These are phyloP conservation scores for Montipora capricornis DNA, from an alignment of 64 coral and sea anemone genomes.

Conservation along the genomic window DNA sequence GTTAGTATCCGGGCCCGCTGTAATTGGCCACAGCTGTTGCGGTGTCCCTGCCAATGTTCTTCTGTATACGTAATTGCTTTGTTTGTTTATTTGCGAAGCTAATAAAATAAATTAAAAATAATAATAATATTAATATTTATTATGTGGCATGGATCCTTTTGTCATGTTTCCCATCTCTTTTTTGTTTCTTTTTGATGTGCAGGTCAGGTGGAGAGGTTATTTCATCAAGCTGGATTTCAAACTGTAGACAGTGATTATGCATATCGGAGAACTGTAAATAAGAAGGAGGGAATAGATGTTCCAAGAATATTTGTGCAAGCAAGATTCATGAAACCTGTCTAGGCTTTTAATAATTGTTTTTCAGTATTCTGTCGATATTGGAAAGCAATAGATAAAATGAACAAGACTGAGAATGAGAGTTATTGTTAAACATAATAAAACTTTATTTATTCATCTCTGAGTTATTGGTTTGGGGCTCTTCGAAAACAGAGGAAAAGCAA, in stretches of 20 bases:
- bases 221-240: slow-evolving; percentile 80
- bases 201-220: slow-evolving; percentile 67
- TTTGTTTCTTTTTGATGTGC: slow-evolving; percentile 22
- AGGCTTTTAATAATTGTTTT: not conserved
- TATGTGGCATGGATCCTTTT: not conserved
- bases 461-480: too few species aligned
- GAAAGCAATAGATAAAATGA: not conserved
- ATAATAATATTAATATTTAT: too few species aligned
- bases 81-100: too few species aligned
- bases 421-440: too few species aligned
- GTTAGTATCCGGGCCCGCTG: too few species aligned
- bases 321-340: slow-evolving; percentile 85
- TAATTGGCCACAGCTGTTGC: too few species aligned
- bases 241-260: slow-evolving; percentile 83
- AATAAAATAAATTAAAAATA: too few species aligned
- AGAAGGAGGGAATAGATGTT: slow-evolving; percentile 95
- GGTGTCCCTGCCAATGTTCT: too few species aligned
- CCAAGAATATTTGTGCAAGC: slow-evolving; percentile 99
- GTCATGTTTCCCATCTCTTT: not conserved
- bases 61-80: too few species aligned
- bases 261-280: slow-evolving; percentile 96
- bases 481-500: too few species aligned
- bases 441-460: too few species aligned
- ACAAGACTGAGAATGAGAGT: not conserved
- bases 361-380: not conserved